Evolutionary conservation across 2,888 invertebrate genomes (phyloP), one percentile per base, ranked within the genome.

Genomic region (Trichopria drosophilae): DNA sequence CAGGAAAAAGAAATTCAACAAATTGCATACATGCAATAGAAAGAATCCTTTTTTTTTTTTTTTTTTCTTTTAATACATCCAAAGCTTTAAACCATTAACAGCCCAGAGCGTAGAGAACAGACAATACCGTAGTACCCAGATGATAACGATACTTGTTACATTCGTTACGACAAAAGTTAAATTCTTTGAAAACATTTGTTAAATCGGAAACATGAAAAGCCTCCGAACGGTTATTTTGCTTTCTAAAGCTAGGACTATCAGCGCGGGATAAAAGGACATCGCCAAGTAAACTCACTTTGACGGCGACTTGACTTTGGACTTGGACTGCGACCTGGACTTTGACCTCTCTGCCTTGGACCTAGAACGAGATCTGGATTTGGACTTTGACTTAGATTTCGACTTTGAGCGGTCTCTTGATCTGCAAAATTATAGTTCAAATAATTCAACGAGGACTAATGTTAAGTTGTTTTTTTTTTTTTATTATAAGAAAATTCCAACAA

Each of bases 341-440:
- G 80, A 79, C 66, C 79, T 73, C 70, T 79, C 79, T 64, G 77
- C 73, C 70, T 79, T 78, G 60, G 82, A 81, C 63, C 80, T 77
- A 61, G 84, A 83, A 66, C 81, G 79, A 57, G 82, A 83, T 71
- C 83, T 82, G 46, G 84, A 84, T 73, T 84, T 83, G 46, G 84
- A 84, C 72, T 75, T 75, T 65, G 82, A 83, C 72, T 83, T 82
- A 48, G 84, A 83, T 71, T 83, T 82, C 35, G 84, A 83, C 71
- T 84, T 83, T 57, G 82, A 84, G 57, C 80, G 79, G 68, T 83
- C 84, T 66, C 83, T 81, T 54, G 84, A 84, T 79, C 84, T 84
- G 69, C 39, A 76, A 75, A 69, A 69, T 71, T 69, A 70, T 66
- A 63, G 55, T 58, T 58, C 50, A 53, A 53, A 58, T 62, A 57